Evolutionary conservation across 2,797 vertebrate genomes (phyloP), one percentile per base, ranked within the genome.

Genomic region (Ptychadena robeensis): DNA sequence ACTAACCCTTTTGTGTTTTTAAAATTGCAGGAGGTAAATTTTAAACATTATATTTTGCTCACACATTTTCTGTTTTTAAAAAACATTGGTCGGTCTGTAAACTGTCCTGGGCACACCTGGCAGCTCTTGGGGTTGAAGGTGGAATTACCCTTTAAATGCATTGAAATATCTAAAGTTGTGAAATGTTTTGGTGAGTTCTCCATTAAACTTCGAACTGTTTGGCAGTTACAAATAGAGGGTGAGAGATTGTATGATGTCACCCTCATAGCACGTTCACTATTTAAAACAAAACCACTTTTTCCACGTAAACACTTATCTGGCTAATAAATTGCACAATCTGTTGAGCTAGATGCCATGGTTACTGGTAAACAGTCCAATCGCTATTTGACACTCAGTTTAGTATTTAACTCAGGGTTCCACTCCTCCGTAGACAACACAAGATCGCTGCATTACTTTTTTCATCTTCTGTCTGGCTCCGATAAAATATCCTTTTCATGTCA

Each of bases 311-410:
- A 91, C 80, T 68, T 44, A 85, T 66, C 31, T 57, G 89, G 88
- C 86, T 86, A 87, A 87, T 88, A 83, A 86, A 64, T 87, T 91
- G 87, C 86, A 73, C 85, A 80, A 74, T 90, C 87, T 92, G 89
- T 90, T 90, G 89, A 82, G 88, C 72, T 73, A 35, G 90, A 91
- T 89, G 83, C 89, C 88, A 81, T 85, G 87, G 89, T 69, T 86
- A 90, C 88, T 63, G 68, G 73, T 87, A 91, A 91, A 91, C 87
- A 91, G 81, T 83, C 87, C 86, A 69, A 81, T 10, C n/a, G 6
- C 9, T n/a, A 14, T 77, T 34, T 65, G 71, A 14, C 30, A 32
- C 37, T 40, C 34, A n/a, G 10, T 71, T 15, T 31, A 57, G 63
- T 30, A 15, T 15, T 31, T 67, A 73, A 35, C 14, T 1, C 15